phyloP scores from a whole-genome alignment of 2,888 invertebrate genomes.

The Polyploca ridens region DNA sequence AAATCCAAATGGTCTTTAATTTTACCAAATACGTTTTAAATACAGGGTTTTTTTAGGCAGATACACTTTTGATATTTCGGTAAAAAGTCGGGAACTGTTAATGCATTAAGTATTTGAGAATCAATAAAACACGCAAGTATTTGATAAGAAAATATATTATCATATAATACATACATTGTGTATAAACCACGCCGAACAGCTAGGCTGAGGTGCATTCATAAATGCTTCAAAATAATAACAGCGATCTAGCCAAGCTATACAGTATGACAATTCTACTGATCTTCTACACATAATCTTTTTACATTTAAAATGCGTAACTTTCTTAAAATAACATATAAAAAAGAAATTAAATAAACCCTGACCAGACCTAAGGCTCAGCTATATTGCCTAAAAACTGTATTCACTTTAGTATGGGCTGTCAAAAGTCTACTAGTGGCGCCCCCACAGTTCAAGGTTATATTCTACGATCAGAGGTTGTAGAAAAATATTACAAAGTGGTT shows the following conservation, averaged over 20 bases:
- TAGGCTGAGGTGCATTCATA: slow-evolving; percentile 60
- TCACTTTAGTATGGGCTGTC: no score
- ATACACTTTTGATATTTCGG: no score
- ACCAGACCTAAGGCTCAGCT: neutral
- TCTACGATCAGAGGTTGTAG: neutral
- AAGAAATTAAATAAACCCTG: neutral
- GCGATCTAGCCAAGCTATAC: slow-evolving; percentile 60
- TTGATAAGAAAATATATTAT: slow-evolving; percentile 72
- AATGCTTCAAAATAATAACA: slow-evolving; percentile 62
- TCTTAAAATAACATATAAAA: neutral
- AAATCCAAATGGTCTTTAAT: slow-evolving; percentile 40
- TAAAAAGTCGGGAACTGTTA: no score
- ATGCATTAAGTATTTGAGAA: neutral
- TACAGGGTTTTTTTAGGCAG: no score
- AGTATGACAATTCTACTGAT: slow-evolving; percentile 9
- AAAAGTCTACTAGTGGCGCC: no score
- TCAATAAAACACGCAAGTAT: slow-evolving; percentile 31
- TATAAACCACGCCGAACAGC: slow-evolving; percentile 66
- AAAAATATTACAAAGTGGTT: neutral
- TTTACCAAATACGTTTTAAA: neutral
- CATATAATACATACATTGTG: slow-evolving; percentile 65
- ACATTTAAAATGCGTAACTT: neutral
- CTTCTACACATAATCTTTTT: no score
- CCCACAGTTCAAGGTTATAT: neutral
- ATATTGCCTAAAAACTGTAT: neutral